phyloP scores from a whole-genome alignment of 2,888 invertebrate genomes.

The Pseudococcus jackbeardsleyi region DNA sequence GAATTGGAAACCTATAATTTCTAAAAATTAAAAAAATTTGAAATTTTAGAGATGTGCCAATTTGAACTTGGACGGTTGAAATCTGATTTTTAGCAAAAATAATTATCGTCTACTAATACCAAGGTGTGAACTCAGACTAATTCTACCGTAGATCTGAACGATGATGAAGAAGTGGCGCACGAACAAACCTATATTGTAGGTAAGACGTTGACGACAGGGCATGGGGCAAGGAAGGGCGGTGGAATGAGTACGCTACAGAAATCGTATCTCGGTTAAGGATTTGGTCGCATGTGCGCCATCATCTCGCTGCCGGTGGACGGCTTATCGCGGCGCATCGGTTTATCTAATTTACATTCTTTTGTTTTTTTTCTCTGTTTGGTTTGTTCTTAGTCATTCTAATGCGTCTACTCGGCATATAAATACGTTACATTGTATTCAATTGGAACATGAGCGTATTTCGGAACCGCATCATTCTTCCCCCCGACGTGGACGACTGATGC shows the following conservation, averaged over 20 bases:
- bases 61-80: too few relatives aligned
- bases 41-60: too few relatives aligned
- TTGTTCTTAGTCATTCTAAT: not conserved
- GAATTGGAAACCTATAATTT: too few relatives aligned
- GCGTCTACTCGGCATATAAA: not conserved
- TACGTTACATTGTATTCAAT: not conserved
- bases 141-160: too few relatives aligned
- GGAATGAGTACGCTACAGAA: not conserved
- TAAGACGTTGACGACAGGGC: not conserved
- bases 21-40: too few relatives aligned
- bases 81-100: too few relatives aligned
- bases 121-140: too few relatives aligned
- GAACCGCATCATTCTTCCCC: not conserved
- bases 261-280: not conserved
- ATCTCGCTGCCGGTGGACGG: not conserved
- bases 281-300: slow-evolving; percentile 28
- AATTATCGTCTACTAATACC: too few relatives aligned
- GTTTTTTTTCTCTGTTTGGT: not conserved
- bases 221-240: not conserved
- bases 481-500: too few relatives aligned
- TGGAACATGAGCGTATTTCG: too few relatives aligned
- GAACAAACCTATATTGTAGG: not conserved
- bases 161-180: not conserved
- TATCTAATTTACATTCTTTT: slow-evolving; percentile 28
- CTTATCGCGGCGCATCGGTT: not conserved